A percentile compares a stretch with the other conserved stretches of the same genome.
Conservation (phyloP, 2,888 invertebrate species). For the Lasioglossum pauxillum region DNA sequence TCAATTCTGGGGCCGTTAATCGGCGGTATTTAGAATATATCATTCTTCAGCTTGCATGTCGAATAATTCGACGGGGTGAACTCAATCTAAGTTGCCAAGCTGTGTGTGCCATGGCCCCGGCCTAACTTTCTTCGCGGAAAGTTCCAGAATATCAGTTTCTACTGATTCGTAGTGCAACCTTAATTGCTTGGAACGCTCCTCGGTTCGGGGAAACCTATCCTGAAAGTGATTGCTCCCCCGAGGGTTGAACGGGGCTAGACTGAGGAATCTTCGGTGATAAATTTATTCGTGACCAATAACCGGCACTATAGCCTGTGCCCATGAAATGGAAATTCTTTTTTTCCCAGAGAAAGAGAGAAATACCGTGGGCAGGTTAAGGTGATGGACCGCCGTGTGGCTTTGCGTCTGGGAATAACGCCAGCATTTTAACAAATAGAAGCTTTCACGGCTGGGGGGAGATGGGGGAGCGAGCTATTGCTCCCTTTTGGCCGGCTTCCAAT, state of each 20-base stretch:
- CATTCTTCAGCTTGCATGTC: not conserved
- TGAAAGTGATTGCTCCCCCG: conserved; percentile 3
- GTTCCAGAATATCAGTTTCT: conserved; percentile 1
- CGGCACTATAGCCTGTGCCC: not conserved
- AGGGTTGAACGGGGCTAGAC: not conserved
- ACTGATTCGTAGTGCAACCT: conserved; percentile 7
- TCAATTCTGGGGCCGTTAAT: not conserved
- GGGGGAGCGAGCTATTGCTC: not conserved
- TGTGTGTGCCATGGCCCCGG: not conserved
- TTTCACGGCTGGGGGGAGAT: not conserved
- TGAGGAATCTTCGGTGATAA: conserved; percentile 14
- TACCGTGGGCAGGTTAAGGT: conserved; percentile 18
- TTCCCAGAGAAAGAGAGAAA: conserved; percentile 1
- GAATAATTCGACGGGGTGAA: not conserved
- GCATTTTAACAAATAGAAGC: conserved; percentile 45
- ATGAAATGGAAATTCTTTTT: conserved; percentile 33
- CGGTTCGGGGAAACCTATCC: conserved; percentile 2
- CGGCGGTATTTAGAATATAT: not conserved
- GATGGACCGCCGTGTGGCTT: conserved; percentile 30
- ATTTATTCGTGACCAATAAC: conserved; percentile 10
- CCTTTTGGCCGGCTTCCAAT: conserved; percentile 22
- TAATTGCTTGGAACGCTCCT: conserved; percentile 11
- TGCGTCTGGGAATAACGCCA: conserved; percentile 46
- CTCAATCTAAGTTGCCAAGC: conserved; percentile 5
- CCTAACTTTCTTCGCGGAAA: conserved; percentile 17